These are phyloP conservation scores for Butastur rufipennis DNA, from an alignment of 2,113 vertebrate genomes.

Conservation along the genomic window DNA sequence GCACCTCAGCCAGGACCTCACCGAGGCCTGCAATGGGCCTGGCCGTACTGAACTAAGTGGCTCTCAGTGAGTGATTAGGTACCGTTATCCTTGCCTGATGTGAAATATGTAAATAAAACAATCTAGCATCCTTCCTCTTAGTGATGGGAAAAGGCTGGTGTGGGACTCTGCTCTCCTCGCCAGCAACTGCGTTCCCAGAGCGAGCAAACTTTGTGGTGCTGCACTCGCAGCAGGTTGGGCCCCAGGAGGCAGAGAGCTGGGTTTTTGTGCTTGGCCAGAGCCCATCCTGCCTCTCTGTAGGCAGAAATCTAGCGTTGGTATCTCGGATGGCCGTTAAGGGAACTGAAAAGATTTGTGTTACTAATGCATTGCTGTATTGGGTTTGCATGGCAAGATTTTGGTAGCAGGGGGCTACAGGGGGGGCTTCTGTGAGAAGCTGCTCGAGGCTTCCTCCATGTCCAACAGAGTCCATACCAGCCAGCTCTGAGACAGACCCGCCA, in stretches of 20 bases:
- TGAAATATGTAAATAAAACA: not conserved
- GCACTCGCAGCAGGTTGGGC: fast-evolving
- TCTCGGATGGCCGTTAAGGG: not conserved
- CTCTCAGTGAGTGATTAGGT: not conserved
- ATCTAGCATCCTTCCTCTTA: not conserved
- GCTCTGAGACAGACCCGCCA: too few relatives aligned
- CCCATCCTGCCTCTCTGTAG: not conserved
- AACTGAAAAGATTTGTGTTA: not conserved
- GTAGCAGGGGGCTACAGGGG: not conserved
- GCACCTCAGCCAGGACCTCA: not conserved
- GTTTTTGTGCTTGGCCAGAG: not conserved
- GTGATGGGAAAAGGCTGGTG: not conserved
- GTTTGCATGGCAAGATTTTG: not conserved
- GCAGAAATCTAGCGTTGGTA: not conserved
- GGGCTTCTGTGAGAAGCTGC: not conserved
- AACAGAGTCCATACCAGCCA: not conserved
- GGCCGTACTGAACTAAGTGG: not conserved
- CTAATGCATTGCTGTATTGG: not conserved
- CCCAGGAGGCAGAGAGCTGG: not conserved
- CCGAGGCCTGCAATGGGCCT: not conserved
- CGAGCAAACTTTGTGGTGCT: fast-evolving
- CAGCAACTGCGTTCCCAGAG: not conserved
- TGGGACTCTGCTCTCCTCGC: not conserved
- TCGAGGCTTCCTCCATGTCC: not conserved
- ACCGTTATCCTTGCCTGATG: not conserved